Evolutionary conservation across 1,140 invertebrate species (phyloP).

Genomic region (Ruditapes philippinarum): DNA sequence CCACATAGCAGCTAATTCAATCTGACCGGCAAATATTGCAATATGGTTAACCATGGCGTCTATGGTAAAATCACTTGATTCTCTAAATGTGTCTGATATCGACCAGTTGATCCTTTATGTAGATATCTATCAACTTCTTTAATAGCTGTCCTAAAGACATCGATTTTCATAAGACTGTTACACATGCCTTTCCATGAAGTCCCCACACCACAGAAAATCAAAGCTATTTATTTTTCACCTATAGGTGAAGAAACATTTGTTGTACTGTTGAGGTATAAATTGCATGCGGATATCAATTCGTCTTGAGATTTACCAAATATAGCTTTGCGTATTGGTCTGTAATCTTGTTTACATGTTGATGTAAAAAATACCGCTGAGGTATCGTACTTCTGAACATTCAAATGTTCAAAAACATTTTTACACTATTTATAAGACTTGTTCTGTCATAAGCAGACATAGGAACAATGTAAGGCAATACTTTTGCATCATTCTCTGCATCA

Average conservation of each 20-base stretch:
- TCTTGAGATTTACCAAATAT: background rate
- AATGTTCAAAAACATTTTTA: background rate
- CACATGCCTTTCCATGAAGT: conserved; percentile 42
- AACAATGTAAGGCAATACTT: conserved; percentile 2
- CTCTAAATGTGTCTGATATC: conserved; percentile 49
- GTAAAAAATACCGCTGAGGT: conserved; percentile 70
- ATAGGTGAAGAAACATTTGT: background rate
- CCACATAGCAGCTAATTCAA: conserved; percentile 60
- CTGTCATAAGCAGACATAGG: conserved; percentile 1
- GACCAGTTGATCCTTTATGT: conserved; percentile 62
- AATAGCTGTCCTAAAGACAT: conserved; percentile 53
- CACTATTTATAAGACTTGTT: background rate
- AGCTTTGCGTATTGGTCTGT: conserved; percentile 15
- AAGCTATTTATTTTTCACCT: conserved; percentile 16
- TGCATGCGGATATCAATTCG: conserved; percentile 51
- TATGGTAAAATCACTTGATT: conserved; percentile 27
- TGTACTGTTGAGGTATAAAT: background rate
- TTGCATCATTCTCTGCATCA: background rate
- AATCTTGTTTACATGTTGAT: conserved; percentile 63
- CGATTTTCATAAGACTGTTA: background rate
- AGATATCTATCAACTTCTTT: conserved; percentile 67
- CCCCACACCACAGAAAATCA: conserved; percentile 51
- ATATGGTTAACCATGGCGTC: conserved; percentile 69
- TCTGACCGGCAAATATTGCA: conserved; percentile 71
- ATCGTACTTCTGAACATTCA: background rate